These are phyloP conservation scores for Gandaritis pyraliata DNA, from an alignment of 2,888 invertebrate genomes.

Conservation along the genomic window DNA sequence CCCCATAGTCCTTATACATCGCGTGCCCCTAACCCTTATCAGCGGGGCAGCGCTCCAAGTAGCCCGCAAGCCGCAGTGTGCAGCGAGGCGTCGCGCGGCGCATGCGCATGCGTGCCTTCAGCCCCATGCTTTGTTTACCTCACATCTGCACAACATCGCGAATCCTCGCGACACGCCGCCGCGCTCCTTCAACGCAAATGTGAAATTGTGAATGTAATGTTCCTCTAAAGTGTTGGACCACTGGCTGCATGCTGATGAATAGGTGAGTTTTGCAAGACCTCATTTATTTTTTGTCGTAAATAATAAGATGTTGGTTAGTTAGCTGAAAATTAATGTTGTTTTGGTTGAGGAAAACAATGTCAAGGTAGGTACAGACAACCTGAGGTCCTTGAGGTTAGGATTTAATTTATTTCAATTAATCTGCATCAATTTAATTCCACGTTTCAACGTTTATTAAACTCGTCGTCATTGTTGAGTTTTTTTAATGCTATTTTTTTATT, in stretches of 20 bases:
- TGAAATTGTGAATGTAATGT: slow-evolving; percentile 6
- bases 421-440: too few relatives aligned
- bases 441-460: too few relatives aligned
- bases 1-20: too few relatives aligned
- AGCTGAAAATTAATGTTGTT: background rate
- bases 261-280: slow-evolving; percentile 8
- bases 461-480: too few relatives aligned
- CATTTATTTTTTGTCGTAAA: background rate
- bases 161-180: slow-evolving; percentile 1
- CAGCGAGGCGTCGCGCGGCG: slow-evolving; percentile 15
- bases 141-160: slow-evolving; percentile 3
- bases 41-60: background rate
- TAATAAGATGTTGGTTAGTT: background rate
- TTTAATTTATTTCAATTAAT: too few relatives aligned
- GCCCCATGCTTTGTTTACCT: slow-evolving; percentile 7
- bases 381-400: background rate
- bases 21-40: background rate
- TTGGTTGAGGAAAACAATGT: slow-evolving; percentile 11
- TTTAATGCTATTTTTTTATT: too few relatives aligned
- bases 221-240: slow-evolving; percentile 11
- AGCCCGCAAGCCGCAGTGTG: slow-evolving; percentile 6
- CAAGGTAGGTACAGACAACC: background rate
- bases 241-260: background rate
- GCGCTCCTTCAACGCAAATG: background rate
- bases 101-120: slow-evolving; percentile 23